Evolutionary conservation across 2,888 invertebrate genomes (phyloP).

Genomic region (Agrypnus murinus): DNA sequence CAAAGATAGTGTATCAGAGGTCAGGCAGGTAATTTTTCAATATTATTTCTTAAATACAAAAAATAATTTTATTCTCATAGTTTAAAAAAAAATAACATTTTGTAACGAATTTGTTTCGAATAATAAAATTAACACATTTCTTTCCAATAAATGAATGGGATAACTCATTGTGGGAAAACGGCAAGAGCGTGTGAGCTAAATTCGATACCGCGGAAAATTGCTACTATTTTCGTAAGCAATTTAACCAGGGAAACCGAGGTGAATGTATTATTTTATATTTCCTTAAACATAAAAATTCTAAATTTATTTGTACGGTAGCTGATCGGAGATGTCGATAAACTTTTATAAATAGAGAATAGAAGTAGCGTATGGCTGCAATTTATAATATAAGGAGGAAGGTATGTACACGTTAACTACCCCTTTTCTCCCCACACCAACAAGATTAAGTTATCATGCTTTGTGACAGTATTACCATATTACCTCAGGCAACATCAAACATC

Average conservation of each 20-base stretch:
- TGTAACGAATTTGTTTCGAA: too few species aligned
- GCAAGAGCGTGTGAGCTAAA: not conserved
- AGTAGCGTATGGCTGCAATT: not conserved
- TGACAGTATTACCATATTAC: conserved; percentile 39
- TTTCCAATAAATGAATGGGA: too few species aligned
- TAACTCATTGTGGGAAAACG: too few species aligned
- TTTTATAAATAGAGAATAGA: not conserved
- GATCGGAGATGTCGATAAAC: conserved; percentile 5
- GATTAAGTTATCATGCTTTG: conserved; percentile 41
- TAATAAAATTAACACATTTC: too few species aligned
- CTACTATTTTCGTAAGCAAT: not conserved
- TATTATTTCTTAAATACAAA: too few species aligned
- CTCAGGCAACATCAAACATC: conserved; percentile 34
- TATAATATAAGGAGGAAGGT: conserved; percentile 1
- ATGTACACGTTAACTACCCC: too few species aligned
- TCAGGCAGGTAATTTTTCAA: too few species aligned
- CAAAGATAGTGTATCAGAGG: too few species aligned
- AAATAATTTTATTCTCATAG: too few species aligned
- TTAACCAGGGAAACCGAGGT: not conserved
- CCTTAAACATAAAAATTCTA: not conserved
- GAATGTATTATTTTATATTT: not conserved
- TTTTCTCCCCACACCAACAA: not conserved
- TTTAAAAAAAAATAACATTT: too few species aligned
- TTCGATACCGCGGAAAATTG: conserved; percentile 1
- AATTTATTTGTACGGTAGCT: not conserved